Percentiles rank a stretch among this genome's conserved stretches.
phyloP scores from a whole-genome alignment of 35 echinoderm and acorn worm species.

The Strongylocentrotus purpuratus region DNA sequence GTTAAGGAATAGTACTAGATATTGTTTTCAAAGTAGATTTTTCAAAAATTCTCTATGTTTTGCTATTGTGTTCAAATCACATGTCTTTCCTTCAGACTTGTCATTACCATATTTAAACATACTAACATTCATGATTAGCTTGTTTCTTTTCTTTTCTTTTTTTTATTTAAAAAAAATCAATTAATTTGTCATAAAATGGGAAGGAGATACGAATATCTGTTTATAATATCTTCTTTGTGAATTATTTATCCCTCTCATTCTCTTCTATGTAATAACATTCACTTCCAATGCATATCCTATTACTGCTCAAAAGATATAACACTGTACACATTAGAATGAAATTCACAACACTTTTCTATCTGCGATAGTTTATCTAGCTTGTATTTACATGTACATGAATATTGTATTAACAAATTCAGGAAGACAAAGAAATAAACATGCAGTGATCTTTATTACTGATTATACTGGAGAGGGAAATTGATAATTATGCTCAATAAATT shows the following conservation, averaged over 20 bases:
- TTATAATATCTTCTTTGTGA: too few relatives aligned
- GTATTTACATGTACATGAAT: neutral
- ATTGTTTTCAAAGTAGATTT: too few relatives aligned
- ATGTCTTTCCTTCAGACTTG: neutral
- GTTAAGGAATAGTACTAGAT: neutral
- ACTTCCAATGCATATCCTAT: neutral
- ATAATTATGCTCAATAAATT: neutral
- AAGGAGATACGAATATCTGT: too few relatives aligned
- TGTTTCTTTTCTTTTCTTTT: too few relatives aligned
- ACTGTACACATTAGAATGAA: neutral
- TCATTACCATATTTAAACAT: too few relatives aligned
- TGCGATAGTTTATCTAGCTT: neutral
- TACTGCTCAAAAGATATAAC: neutral
- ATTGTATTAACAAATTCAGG: neutral
- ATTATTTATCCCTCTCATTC: neutral
- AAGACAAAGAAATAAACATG: neutral
- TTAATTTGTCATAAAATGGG: too few relatives aligned
- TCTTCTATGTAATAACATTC: neutral
- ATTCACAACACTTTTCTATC: neutral
- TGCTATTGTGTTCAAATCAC: neutral
- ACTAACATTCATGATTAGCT: too few relatives aligned
- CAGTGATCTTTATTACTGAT: neutral
- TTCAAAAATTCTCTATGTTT: neutral
- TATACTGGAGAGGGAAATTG: neutral
- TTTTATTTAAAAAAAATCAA: too few relatives aligned